Evolutionary conservation across 2,888 invertebrate genomes (phyloP).

Genomic region (Schrankia costaestrigalis): DNA sequence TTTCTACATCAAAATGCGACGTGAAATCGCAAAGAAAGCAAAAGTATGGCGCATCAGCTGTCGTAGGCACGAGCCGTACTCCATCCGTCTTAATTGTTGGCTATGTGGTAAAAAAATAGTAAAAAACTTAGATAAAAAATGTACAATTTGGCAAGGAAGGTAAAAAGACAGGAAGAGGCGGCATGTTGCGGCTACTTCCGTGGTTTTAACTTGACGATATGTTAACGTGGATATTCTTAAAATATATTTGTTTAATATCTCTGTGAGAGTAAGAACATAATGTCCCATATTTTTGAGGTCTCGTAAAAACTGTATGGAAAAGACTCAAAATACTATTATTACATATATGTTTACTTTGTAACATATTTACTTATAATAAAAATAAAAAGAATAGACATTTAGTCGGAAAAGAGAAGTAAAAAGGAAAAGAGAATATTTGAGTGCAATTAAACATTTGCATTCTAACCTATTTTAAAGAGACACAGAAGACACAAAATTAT

Average conservation of each 20-base stretch:
- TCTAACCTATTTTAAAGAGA: too few species aligned
- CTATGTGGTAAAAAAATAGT: slow-evolving; percentile 36
- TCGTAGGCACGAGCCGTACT: slow-evolving; percentile 68
- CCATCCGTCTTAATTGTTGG: slow-evolving; percentile 53
- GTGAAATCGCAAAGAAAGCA: slow-evolving; percentile 47
- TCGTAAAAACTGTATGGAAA: too few species aligned
- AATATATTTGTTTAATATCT: neutral
- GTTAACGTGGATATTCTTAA: slow-evolving; percentile 40
- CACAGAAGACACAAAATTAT: too few species aligned
- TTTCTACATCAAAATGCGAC: slow-evolving; percentile 28
- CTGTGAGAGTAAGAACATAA: too few species aligned
- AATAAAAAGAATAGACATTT: too few species aligned
- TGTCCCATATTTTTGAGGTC: too few species aligned
- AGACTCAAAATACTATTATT: too few species aligned
- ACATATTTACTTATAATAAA: too few species aligned
- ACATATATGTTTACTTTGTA: too few species aligned
- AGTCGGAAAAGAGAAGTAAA: too few species aligned
- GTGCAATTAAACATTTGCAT: too few species aligned
- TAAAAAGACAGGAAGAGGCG: slow-evolving; percentile 73
- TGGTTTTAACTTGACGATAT: slow-evolving; percentile 42
- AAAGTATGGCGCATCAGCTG: slow-evolving; percentile 56
- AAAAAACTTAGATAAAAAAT: slow-evolving; percentile 56
- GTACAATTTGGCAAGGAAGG: slow-evolving; percentile 66
- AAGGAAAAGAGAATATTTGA: too few species aligned
- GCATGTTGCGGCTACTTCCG: slow-evolving; percentile 75